phyloP scores from a whole-genome alignment of 30 jellyfish, hydroid and myxozoan genomes.

The Chrysaora quinquecirrha region DNA sequence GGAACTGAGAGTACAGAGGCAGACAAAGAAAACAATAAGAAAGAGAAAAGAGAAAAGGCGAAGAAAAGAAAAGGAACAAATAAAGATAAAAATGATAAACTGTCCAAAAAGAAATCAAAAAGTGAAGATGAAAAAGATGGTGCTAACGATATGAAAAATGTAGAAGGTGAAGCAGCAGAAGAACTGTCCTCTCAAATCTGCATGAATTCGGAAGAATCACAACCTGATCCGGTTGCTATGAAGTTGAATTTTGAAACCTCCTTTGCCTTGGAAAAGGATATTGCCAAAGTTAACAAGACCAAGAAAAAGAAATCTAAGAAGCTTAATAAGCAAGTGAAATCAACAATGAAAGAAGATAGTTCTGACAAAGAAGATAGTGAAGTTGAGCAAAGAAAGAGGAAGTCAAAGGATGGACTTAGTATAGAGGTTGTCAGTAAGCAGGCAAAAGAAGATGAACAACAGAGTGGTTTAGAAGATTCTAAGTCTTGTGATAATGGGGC shows the following conservation, averaged over 20 bases:
- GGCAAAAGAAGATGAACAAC: background rate
- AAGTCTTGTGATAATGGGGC: too few relatives aligned
- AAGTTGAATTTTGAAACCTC: conserved; percentile 56
- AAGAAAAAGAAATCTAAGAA: background rate
- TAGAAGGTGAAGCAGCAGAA: background rate
- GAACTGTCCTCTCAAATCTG: background rate
- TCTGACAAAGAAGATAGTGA: background rate
- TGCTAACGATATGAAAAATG: background rate
- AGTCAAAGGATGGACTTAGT: background rate
- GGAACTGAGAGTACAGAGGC: background rate
- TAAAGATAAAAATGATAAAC: conserved; percentile 3
- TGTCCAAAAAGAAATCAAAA: conserved; percentile 11
- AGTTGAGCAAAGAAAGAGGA: background rate
- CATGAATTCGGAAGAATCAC: background rate
- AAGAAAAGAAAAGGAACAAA: conserved; percentile 14
- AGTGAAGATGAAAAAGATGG: too few relatives aligned
- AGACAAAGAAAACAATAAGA: background rate
- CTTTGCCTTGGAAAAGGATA: background rate
- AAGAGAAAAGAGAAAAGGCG: background rate
- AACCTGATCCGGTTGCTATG: background rate
- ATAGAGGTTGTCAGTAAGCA: background rate
- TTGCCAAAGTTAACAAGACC: background rate
- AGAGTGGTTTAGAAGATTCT: background rate
- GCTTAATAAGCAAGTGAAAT: background rate
- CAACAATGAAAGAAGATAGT: background rate